phyloP scores from a whole-genome alignment of 2,113 vertebrate species.

The Numida meleagris region DNA sequence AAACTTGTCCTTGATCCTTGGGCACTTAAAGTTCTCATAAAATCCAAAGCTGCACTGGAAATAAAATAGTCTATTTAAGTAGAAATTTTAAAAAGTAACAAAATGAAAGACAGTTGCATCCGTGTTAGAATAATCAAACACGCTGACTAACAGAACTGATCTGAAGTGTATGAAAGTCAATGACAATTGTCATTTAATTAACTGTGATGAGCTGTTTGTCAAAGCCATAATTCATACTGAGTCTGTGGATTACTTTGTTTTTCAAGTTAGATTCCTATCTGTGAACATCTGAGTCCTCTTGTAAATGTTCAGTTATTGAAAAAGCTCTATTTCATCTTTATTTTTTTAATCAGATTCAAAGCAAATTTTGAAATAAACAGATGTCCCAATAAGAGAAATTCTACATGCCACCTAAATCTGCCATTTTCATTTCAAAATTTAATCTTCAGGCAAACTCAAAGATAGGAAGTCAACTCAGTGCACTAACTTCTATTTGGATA shows the following conservation, averaged over 20 bases:
- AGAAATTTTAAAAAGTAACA: not conserved
- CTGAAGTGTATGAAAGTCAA: not conserved
- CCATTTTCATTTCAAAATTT: not conserved
- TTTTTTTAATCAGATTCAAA: not conserved
- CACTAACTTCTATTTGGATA: not conserved
- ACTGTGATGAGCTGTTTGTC: not conserved
- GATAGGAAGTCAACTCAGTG: not conserved
- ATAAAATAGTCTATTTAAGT: not conserved
- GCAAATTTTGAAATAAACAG: not conserved
- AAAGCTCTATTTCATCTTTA: not conserved
- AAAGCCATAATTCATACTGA: not conserved
- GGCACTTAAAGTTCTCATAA: not conserved
- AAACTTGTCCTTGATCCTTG: not conserved
- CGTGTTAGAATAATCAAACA: not conserved
- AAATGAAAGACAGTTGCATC: not conserved
- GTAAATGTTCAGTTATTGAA: not conserved
- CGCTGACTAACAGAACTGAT: not conserved
- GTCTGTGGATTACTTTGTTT: not conserved
- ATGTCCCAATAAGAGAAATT: not conserved
- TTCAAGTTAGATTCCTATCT: not conserved
- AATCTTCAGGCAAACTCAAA: not conserved
- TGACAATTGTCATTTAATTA: not conserved
- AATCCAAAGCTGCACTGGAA: not conserved
- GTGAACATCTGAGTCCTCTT: not conserved
- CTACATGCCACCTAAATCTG: not conserved